Evolutionary conservation across 1,140 invertebrate species (phyloP), one percentile per base, ranked within the genome.

Genomic region (Drosophila dunni): DNA sequence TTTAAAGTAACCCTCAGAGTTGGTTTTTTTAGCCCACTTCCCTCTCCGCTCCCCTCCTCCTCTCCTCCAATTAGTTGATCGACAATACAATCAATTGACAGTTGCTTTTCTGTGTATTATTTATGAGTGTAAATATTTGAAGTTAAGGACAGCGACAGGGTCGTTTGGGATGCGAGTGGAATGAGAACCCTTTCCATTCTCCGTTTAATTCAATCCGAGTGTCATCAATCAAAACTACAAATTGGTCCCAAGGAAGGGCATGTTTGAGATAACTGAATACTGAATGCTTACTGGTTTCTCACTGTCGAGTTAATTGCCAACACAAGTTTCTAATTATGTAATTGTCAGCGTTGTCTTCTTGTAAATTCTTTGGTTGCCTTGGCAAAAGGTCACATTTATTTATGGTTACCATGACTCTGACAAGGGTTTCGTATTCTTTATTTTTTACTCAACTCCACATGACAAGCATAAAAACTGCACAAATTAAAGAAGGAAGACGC

Each of bases 111-210:
- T 38, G 63, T 66, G 60, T 56, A 79, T 77, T 75, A 69, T 83
- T 88, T 80, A 89, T 76, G 80, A 88, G 69, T 75, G 81, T 88
- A 88, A 88, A 88, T 89, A 88, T 88, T 88, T 65, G 50, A 74
- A 44, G 64, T 44, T 79, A 80, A 88, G 77, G 66, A 85, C 70
- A 77, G 51, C 42, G 42, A 24, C 15, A 17, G 24, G 38, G 51
- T 54, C 56, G 60, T 72, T 63, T 44, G 24, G 24, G 24, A 29
- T 29, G 24, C 24, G 6, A 29, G 24, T 44, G 42, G 13, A 48
- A 40, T 11, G 54, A 10, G 38, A 17, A 40, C 42, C 20, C 33
- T 56, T 38, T 15, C 15, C 56, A 42, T 48, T 62, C 62, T 53
- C 51, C 29, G 54, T 58, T 73, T 62, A 77, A 79, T 71, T 86